Evolutionary conservation across 2,113 vertebrate species (phyloP).

Genomic region (Megatriorchis doriae): DNA sequence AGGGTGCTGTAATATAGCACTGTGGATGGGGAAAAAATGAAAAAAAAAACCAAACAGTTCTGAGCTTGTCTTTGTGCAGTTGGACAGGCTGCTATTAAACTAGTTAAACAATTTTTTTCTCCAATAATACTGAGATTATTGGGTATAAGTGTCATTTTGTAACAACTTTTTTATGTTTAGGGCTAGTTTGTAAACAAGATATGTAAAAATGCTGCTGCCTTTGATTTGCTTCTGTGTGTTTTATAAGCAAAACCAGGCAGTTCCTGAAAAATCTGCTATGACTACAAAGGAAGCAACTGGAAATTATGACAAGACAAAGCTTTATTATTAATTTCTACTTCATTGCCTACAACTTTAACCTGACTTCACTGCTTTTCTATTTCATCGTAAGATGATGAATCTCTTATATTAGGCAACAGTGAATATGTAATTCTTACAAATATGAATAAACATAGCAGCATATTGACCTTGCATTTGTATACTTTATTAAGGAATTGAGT

Average conservation of each 20-base stretch:
- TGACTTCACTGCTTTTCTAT: not conserved
- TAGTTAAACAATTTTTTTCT: conserved; percentile 11
- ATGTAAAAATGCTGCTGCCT: not conserved
- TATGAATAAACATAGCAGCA: not conserved
- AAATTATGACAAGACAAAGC: not conserved
- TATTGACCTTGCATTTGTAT: not conserved
- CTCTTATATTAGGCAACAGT: not conserved
- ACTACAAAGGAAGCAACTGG: not conserved
- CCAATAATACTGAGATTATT: conserved; percentile 28
- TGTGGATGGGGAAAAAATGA: not conserved
- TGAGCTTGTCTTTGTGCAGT: conserved; percentile 24
- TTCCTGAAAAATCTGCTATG: not conserved
- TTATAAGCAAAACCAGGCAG: not conserved
- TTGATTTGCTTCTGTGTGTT: not conserved
- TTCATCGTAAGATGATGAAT: not conserved
- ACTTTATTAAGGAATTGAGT: not conserved
- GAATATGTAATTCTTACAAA: not conserved
- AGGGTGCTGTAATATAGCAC: conserved; percentile 29
- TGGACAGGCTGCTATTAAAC: conserved; percentile 37
- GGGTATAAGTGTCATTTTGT: conserved; percentile 15
- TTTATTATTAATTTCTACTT: not conserved
- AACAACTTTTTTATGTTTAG: not conserved
- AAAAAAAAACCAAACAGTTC: not conserved
- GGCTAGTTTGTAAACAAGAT: not conserved
- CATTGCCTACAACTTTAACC: not conserved